phyloP scores from a whole-genome alignment of 2,113 vertebrate species.

The Nothocercus julius region DNA sequence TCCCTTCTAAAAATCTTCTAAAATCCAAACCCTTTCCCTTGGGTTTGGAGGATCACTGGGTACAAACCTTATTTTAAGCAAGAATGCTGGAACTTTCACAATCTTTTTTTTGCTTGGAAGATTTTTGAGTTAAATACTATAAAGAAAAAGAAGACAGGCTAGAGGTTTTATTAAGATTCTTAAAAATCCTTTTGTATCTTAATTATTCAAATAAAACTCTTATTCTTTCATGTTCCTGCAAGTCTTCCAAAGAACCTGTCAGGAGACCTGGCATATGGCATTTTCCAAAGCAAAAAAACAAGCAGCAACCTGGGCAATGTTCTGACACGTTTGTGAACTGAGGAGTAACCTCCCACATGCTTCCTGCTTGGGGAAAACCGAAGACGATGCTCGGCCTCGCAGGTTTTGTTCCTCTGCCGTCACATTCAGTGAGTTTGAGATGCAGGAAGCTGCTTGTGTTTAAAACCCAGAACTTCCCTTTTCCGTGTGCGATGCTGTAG shows the following conservation, averaged over 20 bases:
- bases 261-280: background rate
- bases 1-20: no score
- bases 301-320: rapidly evolving
- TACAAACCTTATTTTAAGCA: background rate
- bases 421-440: rapidly evolving
- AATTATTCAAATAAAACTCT: background rate
- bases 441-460: background rate
- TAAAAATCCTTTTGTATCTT: background rate
- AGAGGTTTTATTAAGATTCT: background rate
- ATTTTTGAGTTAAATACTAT: background rate
- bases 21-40: background rate
- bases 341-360: rapidly evolving
- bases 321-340: rapidly evolving
- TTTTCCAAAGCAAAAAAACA: background rate
- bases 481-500: rapidly evolving
- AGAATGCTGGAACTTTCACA: background rate
- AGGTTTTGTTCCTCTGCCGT: rapidly evolving
- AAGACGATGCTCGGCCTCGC: rapidly evolving
- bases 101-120: background rate
- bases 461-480: rapidly evolving
- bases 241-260: background rate
- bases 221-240: background rate
- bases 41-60: background rate
- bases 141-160: background rate
- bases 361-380: rapidly evolving